Conservation (phyloP, 1,140 invertebrate genomes). For the Achroia grisella region DNA sequence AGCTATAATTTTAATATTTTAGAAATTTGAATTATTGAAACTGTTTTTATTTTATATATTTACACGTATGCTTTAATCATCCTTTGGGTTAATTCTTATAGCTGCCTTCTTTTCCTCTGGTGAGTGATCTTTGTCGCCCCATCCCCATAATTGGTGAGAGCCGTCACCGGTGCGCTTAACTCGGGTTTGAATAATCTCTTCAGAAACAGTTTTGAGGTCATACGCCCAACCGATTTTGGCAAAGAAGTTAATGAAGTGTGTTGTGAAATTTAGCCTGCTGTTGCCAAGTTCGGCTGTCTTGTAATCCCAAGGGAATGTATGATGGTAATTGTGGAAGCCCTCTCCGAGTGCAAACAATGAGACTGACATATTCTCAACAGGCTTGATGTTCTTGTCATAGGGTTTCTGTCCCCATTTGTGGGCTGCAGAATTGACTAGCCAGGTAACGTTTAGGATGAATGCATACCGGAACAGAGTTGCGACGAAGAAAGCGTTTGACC, state of each 20-base stretch:
- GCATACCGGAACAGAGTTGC: constrained; percentile 89
- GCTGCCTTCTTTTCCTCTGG: constrained; percentile 80
- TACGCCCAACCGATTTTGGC: constrained; percentile 91
- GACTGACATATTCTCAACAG: constrained; percentile 82
- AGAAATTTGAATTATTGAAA: too few species aligned
- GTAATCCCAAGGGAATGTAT: constrained; percentile 97
- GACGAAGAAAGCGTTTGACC: constrained; percentile 87
- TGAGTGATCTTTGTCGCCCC: constrained; percentile 86
- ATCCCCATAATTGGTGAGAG: constrained; percentile 85
- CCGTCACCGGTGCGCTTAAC: constrained; percentile 87
- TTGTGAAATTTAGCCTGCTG: constrained; percentile 87
- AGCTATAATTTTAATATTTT: too few species aligned
- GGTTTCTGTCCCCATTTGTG: constrained; percentile 94
- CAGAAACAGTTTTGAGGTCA: constrained; percentile 88
- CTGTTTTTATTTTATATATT: too few species aligned
- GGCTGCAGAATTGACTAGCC: constrained; percentile 96
- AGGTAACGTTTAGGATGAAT: constrained; percentile 92
- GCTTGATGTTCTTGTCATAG: constrained; percentile 91
- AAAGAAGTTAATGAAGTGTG: constrained; percentile 89
- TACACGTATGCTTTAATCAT: constrained; percentile 61
- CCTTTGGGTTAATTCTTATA: constrained; percentile 76
- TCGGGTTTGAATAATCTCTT: constrained; percentile 80
- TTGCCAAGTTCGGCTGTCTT: constrained; percentile 88
- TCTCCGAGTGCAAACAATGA: constrained; percentile 85
- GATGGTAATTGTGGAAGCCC: constrained; percentile 97